phyloP scores from a whole-genome alignment of 2,113 vertebrate species.

The Solea solea region DNA sequence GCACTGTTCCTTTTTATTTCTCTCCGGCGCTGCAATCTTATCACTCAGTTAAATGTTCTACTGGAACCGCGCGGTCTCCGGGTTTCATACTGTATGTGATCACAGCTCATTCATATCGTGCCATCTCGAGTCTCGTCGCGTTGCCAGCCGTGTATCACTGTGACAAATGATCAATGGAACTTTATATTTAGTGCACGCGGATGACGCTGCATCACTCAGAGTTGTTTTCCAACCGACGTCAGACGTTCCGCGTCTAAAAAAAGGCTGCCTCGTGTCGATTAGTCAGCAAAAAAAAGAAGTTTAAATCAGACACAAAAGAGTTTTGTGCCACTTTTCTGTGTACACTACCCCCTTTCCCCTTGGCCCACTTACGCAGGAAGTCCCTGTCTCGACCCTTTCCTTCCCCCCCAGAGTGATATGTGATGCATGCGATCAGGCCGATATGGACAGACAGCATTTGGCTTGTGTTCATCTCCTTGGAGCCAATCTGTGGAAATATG shows the following conservation, averaged over 20 bases:
- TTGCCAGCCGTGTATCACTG: neutral
- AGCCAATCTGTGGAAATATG: constrained; percentile 55
- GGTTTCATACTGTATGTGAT: neutral
- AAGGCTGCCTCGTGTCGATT: neutral
- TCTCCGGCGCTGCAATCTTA: neutral
- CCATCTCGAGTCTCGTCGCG: neutral
- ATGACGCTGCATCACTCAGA: neutral
- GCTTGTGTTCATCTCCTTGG: constrained; percentile 31
- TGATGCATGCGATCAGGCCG: constrained; percentile 40
- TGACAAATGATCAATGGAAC: constrained; percentile 7
- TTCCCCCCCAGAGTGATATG: constrained; percentile 19
- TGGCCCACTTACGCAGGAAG: constrained; percentile 26
- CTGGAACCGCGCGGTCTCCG: neutral
- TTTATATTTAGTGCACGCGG: neutral
- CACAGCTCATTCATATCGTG: neutral
- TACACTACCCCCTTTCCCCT: neutral
- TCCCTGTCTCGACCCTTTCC: constrained; percentile 57
- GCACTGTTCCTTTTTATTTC: neutral
- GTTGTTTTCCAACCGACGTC: neutral
- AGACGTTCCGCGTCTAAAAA: neutral
- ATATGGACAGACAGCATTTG: constrained; percentile 30
- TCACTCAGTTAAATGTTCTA: neutral
- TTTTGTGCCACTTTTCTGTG: neutral
- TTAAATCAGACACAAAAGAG: neutral
- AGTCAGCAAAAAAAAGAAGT: neutral